Conservation (phyloP, 2,113 vertebrate genomes). For the Amphiprion ocellaris region DNA sequence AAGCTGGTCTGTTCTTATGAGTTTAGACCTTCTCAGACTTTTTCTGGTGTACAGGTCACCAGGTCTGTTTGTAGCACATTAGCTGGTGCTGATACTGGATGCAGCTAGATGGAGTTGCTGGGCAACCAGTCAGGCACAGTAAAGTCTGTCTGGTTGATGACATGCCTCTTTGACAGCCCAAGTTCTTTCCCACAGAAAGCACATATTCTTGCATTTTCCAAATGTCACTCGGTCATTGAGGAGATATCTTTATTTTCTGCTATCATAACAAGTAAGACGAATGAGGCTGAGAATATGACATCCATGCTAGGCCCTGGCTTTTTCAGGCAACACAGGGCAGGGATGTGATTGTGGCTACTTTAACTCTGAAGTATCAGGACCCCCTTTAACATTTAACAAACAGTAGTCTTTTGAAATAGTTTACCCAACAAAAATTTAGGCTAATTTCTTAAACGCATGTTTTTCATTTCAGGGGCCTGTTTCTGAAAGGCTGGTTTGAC, state of each 20-base stretch:
- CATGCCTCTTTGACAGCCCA: slow-evolving; percentile 77
- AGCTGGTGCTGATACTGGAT: slow-evolving; percentile 68
- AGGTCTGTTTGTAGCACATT: slow-evolving; percentile 60
- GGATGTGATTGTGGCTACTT: slow-evolving; percentile 43
- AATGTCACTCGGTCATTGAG: slow-evolving; percentile 71
- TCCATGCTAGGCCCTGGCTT: slow-evolving; percentile 36
- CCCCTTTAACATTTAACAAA: slow-evolving; percentile 23
- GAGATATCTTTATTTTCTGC: slow-evolving; percentile 67
- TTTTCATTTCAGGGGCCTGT: slow-evolving; percentile 79
- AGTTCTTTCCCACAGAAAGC: slow-evolving; percentile 83
- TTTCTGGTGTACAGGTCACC: slow-evolving; percentile 42
- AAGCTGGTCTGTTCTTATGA: slow-evolving; percentile 12
- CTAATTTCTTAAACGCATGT: slow-evolving; percentile 72
- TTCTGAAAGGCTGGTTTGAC: slow-evolving; percentile 78
- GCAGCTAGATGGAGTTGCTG: slow-evolving; percentile 62
- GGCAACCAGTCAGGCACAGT: slow-evolving; percentile 71
- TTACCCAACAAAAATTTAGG: slow-evolving; percentile 41
- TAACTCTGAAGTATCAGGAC: slow-evolving; percentile 26
- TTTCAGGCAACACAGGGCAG: slow-evolving; percentile 49
- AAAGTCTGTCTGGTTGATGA: slow-evolving; percentile 71
- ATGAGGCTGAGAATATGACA: slow-evolving; percentile 76
- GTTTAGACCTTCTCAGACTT: background rate
- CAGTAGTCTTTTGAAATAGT: slow-evolving; percentile 63
- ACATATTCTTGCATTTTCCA: slow-evolving; percentile 77
- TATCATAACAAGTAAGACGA: slow-evolving; percentile 76